Percentiles rank a stretch among this genome's conserved stretches.
phyloP scores from a whole-genome alignment of 2,888 invertebrate genomes.

The Andrena minutula region DNA sequence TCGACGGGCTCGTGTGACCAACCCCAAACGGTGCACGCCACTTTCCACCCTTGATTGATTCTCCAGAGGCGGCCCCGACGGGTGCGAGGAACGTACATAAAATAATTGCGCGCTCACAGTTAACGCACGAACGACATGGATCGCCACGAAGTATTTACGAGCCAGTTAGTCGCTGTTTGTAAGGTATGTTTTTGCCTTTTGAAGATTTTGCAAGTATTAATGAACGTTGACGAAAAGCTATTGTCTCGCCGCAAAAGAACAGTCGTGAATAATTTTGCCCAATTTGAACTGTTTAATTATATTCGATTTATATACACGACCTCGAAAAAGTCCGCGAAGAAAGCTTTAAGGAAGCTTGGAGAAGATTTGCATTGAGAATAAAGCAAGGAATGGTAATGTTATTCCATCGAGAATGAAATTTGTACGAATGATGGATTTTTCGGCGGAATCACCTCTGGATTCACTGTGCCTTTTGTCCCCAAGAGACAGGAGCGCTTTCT shows the following conservation, averaged over 20 bases:
- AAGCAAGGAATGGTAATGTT: neutral
- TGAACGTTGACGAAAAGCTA: neutral
- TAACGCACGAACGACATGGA: slow-evolving; percentile 52
- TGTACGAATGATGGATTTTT: neutral
- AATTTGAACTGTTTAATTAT: neutral
- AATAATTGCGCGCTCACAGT: slow-evolving; percentile 63
- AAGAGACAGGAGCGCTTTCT: slow-evolving; percentile 41
- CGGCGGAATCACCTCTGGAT: slow-evolving; percentile 26
- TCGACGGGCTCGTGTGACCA: slow-evolving; percentile 36
- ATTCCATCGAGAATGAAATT: neutral
- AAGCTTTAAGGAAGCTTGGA: neutral
- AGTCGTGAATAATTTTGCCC: neutral
- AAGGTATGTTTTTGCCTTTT: too few relatives aligned
- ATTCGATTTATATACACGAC: neutral
- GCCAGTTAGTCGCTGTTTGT: slow-evolving; percentile 14
- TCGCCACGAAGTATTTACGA: slow-evolving; percentile 37
- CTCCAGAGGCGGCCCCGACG: slow-evolving; percentile 27
- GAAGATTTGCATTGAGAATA: slow-evolving; percentile 1
- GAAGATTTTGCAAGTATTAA: neutral
- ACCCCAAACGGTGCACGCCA: slow-evolving; percentile 30
- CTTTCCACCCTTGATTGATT: slow-evolving; percentile 66
- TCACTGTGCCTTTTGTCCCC: slow-evolving; percentile 53
- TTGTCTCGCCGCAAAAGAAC: neutral
- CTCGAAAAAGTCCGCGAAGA: neutral
- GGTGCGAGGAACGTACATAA: slow-evolving; percentile 55